Base-by-base conservation (phyloP, 2,888 invertebrate genomes). In the Apamea epomidion region DNA sequence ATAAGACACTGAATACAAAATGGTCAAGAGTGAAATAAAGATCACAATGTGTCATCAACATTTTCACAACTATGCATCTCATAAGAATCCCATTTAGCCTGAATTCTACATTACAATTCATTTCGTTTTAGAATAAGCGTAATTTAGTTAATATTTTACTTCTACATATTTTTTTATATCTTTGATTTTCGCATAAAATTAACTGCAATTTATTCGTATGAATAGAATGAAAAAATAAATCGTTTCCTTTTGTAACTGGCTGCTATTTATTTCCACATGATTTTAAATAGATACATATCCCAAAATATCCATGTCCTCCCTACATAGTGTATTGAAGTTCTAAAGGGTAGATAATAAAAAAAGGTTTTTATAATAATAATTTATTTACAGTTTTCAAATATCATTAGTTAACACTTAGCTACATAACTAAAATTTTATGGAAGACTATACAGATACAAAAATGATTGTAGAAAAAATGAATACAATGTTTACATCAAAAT, bases 161-260 rank as follows among this genome's bases (percentile, higher is more conserved):
- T 93, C 92, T 92, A 91, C 88, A 92, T 94, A 93, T 93, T 94
- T 94, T 94, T 95, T 94, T 95, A 93, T 93, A 92, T 91, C 91
- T 92, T 93, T 92, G 91, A 90, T 92, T 92, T 92, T 92, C 92
- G 92, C 92, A 91, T 93, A 91, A 87, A 93, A 93, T 92, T 93
- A 92, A 89, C 91, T 91, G 92, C 93, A 93, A 93, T 93, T 94
- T 93, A 94, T 94, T 94, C 92, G 90, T 94, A 92, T 93, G 87
- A 93, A 94, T 94, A 94, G 93, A 93, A 94, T 92, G 91, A 92
- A 92, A 92, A 94, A 95, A 95, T 94, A 96, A 95, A 95, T 92
- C 91, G 92, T 95, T 96, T 94, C 93, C 92, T 95, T 95, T 95
- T 95, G 93, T 95, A 95, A 91, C 89, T 87, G 90, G 76, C 83